Conservation (phyloP, 2,888 invertebrate genomes). For the Melipona bicolor region DNA sequence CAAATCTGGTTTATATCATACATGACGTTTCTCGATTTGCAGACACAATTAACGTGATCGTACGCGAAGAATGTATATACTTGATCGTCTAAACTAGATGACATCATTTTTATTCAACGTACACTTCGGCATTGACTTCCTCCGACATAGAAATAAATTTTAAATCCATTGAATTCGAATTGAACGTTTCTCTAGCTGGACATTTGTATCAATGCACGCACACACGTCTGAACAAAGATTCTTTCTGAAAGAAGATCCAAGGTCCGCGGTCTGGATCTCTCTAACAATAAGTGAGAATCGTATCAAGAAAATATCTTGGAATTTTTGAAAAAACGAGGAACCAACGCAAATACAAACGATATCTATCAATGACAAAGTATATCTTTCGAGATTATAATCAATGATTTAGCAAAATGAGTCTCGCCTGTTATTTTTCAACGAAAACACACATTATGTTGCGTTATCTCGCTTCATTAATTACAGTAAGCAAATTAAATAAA, state of each 20-base stretch:
- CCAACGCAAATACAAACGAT: background rate
- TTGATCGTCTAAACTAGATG: slow-evolving; percentile 34
- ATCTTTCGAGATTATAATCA: background rate
- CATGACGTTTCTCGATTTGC: background rate
- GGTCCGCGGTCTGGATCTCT: background rate
- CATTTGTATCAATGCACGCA: background rate
- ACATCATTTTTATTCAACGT: slow-evolving; percentile 48
- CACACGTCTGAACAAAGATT: background rate
- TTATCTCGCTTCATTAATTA: no score
- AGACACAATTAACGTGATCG: background rate
- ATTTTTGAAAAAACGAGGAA: background rate
- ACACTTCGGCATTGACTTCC: slow-evolving; percentile 24
- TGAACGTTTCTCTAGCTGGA: background rate
- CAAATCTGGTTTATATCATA: background rate
- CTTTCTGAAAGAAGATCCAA: slow-evolving; percentile 4
- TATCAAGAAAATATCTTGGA: background rate
- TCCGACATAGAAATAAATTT: slow-evolving; percentile 14
- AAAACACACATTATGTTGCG: background rate
- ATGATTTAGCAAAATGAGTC: background rate
- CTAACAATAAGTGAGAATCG: background rate
- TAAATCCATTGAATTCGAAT: background rate
- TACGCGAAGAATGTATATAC: background rate
- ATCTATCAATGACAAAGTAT: no score
- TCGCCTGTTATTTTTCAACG: background rate
- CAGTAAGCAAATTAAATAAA: no score